Base-by-base conservation (phyloP, 2,888 invertebrate genomes). In the Aromia moschata region DNA sequence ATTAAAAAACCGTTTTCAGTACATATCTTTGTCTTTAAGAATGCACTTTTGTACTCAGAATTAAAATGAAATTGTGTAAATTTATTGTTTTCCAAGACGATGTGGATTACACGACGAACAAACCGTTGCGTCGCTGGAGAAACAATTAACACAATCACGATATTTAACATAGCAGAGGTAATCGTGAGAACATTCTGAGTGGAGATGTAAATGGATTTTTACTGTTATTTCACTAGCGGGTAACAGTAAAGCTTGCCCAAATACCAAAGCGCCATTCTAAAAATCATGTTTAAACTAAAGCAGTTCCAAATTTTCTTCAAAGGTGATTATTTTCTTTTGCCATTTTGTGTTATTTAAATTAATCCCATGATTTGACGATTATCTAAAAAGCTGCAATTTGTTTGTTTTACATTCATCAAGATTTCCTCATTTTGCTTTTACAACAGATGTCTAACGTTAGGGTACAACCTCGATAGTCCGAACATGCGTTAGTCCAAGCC, bases 61-160 rank as follows among this genome's bases (percentile, higher is more conserved):
- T 33, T 33, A n/a, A 12, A 43, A 11, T 7, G 11, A 25, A 1
- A 18, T 17, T 11, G 12, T 31, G 18, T 46, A 46, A 16, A 46
- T 37, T 47, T 47, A 47, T 18, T 47, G 47, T 47, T 18, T 47
- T 33, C 18, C 3, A 20, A 20, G 4, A 43, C 20, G 20, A 3
- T 12, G n/a, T n/a, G 25, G 11, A 37, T 17, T 33, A 47, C 16
- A 38, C 49, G 49, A 37, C 16, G 10, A 36, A 18, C 18, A 47
- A 17, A 36, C 31, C 36, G 20, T 40, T 49, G 25, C 14, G 20
- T 40, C 38, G 25, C 14, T 38, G 14, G 11, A 38, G 38, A 38
- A 38, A 49, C 37, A 38, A 49, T 49, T 49, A 49, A 38, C 49
- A 38, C 49, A 37, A 49, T 38, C 25, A 20, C 49, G 49, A 25